These are phyloP conservation scores for Palythoa grandiflora DNA, from an alignment of 92 coral and sea anemone genomes.

Conservation along the genomic window DNA sequence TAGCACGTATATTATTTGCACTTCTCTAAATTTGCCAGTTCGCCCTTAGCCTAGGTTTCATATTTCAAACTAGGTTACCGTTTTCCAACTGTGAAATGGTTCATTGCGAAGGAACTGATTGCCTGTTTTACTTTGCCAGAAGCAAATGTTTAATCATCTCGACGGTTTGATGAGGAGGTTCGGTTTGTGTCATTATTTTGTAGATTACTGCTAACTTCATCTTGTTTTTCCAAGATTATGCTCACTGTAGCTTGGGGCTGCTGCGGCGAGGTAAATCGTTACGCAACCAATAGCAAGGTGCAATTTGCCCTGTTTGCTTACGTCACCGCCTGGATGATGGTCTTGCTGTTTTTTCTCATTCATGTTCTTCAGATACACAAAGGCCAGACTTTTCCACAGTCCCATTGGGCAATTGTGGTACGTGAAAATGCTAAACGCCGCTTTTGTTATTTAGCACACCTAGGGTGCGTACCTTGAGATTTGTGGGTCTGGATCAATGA, in stretches of 20 bases:
- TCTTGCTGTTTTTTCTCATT: background rate
- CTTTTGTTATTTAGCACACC: background rate
- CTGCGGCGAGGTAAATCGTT: constrained; percentile 7
- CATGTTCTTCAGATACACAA: constrained; percentile 21
- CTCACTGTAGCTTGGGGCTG: constrained; percentile 4
- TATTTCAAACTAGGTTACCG: too few species aligned
- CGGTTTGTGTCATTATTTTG: too few species aligned
- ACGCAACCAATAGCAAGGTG: background rate
- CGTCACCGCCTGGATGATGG: constrained; percentile 21
- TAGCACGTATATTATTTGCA: too few species aligned
- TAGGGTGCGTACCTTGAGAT: background rate
- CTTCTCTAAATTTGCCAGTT: too few species aligned
- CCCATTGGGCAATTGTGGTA: background rate
- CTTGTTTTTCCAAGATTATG: background rate
- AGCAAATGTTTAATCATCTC: too few species aligned
- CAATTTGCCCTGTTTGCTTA: constrained; percentile 25
- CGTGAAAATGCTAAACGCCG: background rate
- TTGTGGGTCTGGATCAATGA: too few species aligned
- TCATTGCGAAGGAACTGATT: too few species aligned
- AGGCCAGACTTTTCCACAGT: background rate
- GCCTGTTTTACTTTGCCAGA: too few species aligned
- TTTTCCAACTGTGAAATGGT: too few species aligned
- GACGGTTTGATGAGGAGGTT: too few species aligned
- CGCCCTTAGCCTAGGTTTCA: too few species aligned
- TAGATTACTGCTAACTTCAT: too few species aligned